A percentile compares a stretch with the other conserved stretches of the same genome.
phyloP scores from a whole-genome alignment of 2,888 invertebrate species.

The Pheosia tremula region DNA sequence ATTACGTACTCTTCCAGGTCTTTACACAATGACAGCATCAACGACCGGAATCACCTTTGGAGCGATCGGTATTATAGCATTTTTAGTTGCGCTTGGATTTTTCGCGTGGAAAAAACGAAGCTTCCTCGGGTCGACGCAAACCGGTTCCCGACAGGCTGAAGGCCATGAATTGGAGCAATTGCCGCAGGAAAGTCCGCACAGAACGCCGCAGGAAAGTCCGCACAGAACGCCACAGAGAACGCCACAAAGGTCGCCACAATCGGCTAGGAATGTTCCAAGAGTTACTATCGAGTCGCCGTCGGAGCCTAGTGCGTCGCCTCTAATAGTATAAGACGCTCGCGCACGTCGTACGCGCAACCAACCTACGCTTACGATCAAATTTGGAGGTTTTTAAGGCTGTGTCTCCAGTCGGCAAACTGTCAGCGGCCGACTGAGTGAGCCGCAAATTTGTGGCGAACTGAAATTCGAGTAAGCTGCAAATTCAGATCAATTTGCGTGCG shows the following conservation, averaged over 20 bases:
- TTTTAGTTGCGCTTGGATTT: constrained; percentile 54
- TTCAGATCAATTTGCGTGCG: no score
- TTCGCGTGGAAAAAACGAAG: constrained; percentile 65
- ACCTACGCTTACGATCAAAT: no score
- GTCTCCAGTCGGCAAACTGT: no score
- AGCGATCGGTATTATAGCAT: constrained; percentile 48
- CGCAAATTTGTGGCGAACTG: no score
- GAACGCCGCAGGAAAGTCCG: neutral
- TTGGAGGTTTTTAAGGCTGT: no score
- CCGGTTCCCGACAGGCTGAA: constrained; percentile 33
- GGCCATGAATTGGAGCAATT: constrained; percentile 51
- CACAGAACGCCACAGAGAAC: constrained; percentile 10
- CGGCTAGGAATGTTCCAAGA: constrained; percentile 42
- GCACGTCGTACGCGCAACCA: no score
- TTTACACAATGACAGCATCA: constrained; percentile 74
- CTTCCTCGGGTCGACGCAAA: constrained; percentile 50
- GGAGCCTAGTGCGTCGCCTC: constrained; percentile 43
- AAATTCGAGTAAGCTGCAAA: no score
- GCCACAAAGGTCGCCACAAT: constrained; percentile 31
- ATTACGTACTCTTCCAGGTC: constrained; percentile 50
- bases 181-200: constrained; percentile 6
- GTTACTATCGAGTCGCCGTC: constrained; percentile 63
- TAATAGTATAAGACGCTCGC: neutral
- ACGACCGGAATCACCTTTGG: constrained; percentile 68
- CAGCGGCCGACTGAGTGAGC: no score